Evolutionary conservation across 2,888 invertebrate genomes (phyloP).

Genomic region (Perizoma flavofasciatum): DNA sequence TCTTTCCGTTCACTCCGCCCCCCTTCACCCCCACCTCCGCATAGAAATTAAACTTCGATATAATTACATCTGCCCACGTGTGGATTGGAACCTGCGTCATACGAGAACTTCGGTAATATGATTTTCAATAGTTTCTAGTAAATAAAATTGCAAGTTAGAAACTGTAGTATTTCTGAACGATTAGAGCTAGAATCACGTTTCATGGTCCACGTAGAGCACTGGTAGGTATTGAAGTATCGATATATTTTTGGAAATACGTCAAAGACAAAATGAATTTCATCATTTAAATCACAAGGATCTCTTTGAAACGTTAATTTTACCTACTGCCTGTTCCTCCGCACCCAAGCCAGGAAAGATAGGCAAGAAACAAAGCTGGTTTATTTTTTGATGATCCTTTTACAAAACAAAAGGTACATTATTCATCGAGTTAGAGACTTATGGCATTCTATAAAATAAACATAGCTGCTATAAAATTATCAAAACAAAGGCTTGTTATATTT

Average conservation of each 20-base stretch:
- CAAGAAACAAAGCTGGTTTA: no score
- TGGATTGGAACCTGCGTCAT: conserved; percentile 20
- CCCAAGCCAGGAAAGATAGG: no score
- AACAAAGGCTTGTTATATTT: conserved; percentile 44
- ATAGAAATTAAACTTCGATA: conserved; percentile 50
- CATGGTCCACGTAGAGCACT: no score
- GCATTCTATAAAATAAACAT: conserved; percentile 10
- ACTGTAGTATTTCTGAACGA: neutral
- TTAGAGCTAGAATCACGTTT: neutral
- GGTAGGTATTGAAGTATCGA: no score
- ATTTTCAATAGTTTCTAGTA: conserved; percentile 8
- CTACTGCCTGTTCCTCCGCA: no score
- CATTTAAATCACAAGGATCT: no score
- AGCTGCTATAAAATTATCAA: conserved; percentile 18
- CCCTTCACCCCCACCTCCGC: conserved; percentile 27
- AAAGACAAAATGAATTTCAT: no score
- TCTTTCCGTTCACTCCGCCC: conserved; percentile 60
- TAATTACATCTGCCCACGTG: conserved; percentile 49
- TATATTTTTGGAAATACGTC: no score
- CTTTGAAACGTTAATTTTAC: no score
- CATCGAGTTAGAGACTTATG: neutral
- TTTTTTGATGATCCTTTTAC: no score
- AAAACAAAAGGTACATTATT: no score
- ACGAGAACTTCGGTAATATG: conserved; percentile 5
- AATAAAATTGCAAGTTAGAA: conserved; percentile 1